Evolutionary conservation across 1,140 invertebrate species (phyloP).

Genomic region (Bemisia tabaci): DNA sequence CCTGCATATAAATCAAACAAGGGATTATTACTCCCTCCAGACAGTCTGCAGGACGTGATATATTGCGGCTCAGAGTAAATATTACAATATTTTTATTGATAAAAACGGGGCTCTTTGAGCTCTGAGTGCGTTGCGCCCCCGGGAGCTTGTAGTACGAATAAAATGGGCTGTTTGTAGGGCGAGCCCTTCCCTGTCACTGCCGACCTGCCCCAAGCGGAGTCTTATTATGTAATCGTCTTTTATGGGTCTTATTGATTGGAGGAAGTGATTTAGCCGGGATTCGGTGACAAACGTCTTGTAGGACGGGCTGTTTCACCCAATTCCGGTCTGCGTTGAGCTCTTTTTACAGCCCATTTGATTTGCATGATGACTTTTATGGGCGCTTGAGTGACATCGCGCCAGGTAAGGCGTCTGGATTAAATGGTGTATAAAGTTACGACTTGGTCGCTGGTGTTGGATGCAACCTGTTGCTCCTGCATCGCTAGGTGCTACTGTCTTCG

Average conservation of each 20-base stretch:
- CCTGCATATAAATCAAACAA: neutral
- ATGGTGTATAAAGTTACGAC: no score
- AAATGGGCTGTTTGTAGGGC: neutral
- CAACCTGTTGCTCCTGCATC: no score
- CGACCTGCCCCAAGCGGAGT: neutral
- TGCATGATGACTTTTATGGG: no score
- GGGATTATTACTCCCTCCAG: neutral
- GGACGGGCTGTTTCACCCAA: neutral
- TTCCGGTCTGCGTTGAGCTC: no score
- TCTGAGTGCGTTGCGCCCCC: no score
- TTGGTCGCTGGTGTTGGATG: no score
- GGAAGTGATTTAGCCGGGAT: neutral
- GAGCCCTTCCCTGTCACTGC: neutral
- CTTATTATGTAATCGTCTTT: neutral
- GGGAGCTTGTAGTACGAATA: neutral
- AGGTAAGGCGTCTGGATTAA: no score
- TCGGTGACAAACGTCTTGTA: neutral
- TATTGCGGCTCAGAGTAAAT: neutral
- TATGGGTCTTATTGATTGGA: neutral
- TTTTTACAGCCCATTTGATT: no score
- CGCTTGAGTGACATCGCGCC: no score
- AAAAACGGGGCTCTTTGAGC: neutral
- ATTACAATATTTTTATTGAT: neutral
- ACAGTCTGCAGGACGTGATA: neutral
- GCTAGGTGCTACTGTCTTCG: no score